Evolutionary conservation across 2,113 vertebrate genomes (phyloP), one percentile per base, ranked within the genome.

Genomic region (Lethenteron reissneri): DNA sequence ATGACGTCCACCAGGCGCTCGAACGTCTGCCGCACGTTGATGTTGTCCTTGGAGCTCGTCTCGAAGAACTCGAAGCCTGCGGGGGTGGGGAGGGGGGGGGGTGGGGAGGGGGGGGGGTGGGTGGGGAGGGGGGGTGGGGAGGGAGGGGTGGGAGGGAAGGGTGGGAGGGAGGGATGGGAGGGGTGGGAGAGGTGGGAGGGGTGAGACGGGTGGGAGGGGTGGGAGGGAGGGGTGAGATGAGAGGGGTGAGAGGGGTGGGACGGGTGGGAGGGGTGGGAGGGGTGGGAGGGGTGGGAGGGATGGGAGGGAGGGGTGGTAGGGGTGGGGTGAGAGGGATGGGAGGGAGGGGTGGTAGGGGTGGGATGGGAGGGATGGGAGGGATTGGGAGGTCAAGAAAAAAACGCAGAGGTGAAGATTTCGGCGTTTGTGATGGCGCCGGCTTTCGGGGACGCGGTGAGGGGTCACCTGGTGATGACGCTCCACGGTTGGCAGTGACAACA

Each of bases 1-100:
- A 97, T 97, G 75, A 95, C 87, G 81, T 95, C 92, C 70, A 97
- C 92, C 2, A 97, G 85, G 2, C 89, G 84, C 77, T 97, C 94
- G 8, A 97, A 97, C 71, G 92, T 89, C 81, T 97, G 92, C 75
- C 86, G 86, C 74, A 97, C 91, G 0, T 90, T 92, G 81, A 97
- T 90, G 78, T 97, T 97, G 81, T 97, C 94, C 80, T 97, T 97
- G 75, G 94, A 90, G 8, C 94, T 97, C 9, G 88, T 87, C 82
- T 97, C 94, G 17, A 87, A 97, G 77, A 95, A 97, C 77, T 97
- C 91, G 74, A 96, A 96, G 25, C 94, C 94, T 97, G 81, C 9
- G 10, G 69, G 74, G 69, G 62, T 68, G 15, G 21, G 21, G 62
- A 8, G 15, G 2, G 21, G 62, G 62, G 62, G 15, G 62, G 62